Percentiles rank a stretch among this genome's conserved stretches.
Conservation (phyloP, 2,797 vertebrate genomes). For the Sebastolobus altivelis region DNA sequence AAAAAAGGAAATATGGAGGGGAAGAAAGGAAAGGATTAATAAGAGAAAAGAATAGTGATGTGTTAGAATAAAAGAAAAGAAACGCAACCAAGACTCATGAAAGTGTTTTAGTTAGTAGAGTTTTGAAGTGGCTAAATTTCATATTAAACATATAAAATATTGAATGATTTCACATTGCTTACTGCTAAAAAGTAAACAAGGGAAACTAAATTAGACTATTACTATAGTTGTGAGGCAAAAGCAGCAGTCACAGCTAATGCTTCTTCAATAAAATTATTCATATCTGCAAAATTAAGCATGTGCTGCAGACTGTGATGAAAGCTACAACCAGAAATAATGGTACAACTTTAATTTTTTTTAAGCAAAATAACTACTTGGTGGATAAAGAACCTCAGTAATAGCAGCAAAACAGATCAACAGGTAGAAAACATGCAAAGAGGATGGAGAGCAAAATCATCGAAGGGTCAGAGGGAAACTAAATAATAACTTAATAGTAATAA, state of each 20-base stretch:
- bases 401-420: background rate
- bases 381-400: background rate
- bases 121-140: background rate
- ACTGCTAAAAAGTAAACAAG: background rate
- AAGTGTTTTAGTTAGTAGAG: background rate
- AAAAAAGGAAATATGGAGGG: conserved; percentile 5
- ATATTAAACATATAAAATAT: background rate
- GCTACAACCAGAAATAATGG: too few species aligned
- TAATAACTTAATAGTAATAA: background rate
- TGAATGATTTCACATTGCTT: background rate
- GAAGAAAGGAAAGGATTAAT: conserved; percentile 36
- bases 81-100: conserved; percentile 9
- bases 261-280: background rate
- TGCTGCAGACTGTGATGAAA: background rate
- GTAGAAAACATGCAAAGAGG: conserved; percentile 28
- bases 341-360: background rate
- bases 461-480: background rate
- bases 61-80: conserved; percentile 44
- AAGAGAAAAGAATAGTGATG: background rate
- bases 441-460: background rate
- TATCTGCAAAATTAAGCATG: background rate
- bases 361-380: background rate
- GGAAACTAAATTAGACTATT: background rate
- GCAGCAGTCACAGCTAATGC: background rate
- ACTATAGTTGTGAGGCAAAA: background rate